Conservation (phyloP, 2,113 vertebrate genomes). For the Thermophis baileyi region DNA sequence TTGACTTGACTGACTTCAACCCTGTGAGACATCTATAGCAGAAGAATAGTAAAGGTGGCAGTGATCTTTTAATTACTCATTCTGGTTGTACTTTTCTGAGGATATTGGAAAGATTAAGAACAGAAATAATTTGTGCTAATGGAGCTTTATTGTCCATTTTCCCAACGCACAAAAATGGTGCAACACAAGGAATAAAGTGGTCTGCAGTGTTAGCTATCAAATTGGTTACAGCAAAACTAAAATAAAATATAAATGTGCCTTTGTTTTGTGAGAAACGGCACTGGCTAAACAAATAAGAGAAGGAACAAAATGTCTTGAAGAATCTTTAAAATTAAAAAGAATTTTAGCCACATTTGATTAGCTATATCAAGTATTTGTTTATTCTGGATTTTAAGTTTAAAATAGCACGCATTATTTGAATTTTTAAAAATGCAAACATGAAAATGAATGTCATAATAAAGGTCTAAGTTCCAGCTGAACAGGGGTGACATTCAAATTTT, state of each 20-base stretch:
- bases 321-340: background rate
- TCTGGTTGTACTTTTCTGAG: background rate
- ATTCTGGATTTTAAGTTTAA: background rate
- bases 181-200: background rate
- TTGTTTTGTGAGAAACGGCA: background rate
- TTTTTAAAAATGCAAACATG: background rate
- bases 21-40: background rate
- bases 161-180: background rate
- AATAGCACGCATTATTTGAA: background rate
- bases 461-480: background rate
- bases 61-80: background rate
- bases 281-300: background rate
- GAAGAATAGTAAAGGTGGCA: background rate
- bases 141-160: background rate
- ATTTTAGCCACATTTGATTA: background rate
- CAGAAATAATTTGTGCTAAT: background rate
- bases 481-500: no score
- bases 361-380: background rate
- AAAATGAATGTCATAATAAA: background rate
- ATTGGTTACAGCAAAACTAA: background rate
- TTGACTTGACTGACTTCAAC: no score
- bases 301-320: background rate
- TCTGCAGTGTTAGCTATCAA: background rate
- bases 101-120: background rate
- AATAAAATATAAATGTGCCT: background rate